Base-by-base conservation (phyloP, 2,888 invertebrate genomes). In the Rhaphigaster nebulosa region DNA sequence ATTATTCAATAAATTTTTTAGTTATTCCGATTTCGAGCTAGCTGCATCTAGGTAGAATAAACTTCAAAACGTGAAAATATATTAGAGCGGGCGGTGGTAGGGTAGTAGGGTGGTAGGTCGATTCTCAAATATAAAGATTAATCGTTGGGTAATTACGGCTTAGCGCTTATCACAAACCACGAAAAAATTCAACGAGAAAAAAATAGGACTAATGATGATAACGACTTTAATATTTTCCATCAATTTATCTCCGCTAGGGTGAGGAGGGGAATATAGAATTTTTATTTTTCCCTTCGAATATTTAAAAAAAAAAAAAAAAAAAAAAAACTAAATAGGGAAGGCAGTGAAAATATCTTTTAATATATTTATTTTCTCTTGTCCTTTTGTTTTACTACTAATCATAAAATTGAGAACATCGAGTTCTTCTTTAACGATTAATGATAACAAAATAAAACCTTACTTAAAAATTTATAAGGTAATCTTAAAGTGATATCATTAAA, bases 201-300 rank as follows among this genome's bases (percentile, higher is more conserved):
- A 76, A 76, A 76, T 38, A 76, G 20, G 34, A 76, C 70, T 34
- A 38, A 34, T 76, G 38, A 76, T 76, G 70, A 76, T 76, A 76
- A 76, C 23, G 70, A 76, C 70, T 76, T 76, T 76, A 76, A 76
- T 76, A 76, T 76, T 70, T 70, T 70, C 70, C 70, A 70, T 70
- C 65, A 70, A 34, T 76, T 76, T 76, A 76, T 76, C 70, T 76
- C 20, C 23, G 5, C 70, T 38, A 12, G n/a, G 29, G 29, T 10
- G 45, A 45, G n/a, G n/a, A 45, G 45, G 45, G 10, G 45, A 10
- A 4, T 45, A 45, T 45, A 45, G 45, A 29, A 29, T 29, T 29
- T 65, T 15, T 65, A 29, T 34, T 29, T n/a, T 29, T 65, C 15
- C 3, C 29, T 29, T 29, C 65, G 5, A 65, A 65, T 34, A 29